A percentile compares a stretch with the other conserved stretches of the same genome.
phyloP scores from a whole-genome alignment of 2,888 invertebrate species.

The Cheilosia impressa region DNA sequence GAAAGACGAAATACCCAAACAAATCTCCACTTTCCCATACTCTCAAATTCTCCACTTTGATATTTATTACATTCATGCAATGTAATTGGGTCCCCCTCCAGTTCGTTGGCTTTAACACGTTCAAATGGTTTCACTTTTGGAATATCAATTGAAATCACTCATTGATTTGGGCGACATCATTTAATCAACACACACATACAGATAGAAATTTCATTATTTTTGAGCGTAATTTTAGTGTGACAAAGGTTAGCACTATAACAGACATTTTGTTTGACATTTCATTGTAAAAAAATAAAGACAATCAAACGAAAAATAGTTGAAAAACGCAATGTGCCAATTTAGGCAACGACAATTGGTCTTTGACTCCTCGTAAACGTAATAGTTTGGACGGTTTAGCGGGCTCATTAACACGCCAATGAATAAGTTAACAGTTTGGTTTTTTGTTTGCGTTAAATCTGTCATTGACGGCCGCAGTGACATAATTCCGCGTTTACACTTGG shows the following conservation, averaged over 20 bases:
- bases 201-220: background rate
- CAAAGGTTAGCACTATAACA: slow-evolving; percentile 43
- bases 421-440: slow-evolving; percentile 19
- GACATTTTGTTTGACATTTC: slow-evolving; percentile 22
- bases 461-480: slow-evolving; percentile 20
- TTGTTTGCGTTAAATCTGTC: slow-evolving; percentile 20
- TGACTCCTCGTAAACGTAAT: slow-evolving; percentile 25
- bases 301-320: background rate
- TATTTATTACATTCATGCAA: slow-evolving; percentile 6
- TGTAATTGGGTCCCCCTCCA: slow-evolving; percentile 22
- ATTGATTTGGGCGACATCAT: slow-evolving; percentile 15
- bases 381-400: slow-evolving; percentile 14
- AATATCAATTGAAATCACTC: slow-evolving; percentile 46
- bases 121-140: slow-evolving; percentile 45
- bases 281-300: no score
- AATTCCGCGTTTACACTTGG: slow-evolving; percentile 15
- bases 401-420: slow-evolving; percentile 42
- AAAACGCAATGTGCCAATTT: slow-evolving; percentile 4
- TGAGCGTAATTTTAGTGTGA: slow-evolving; percentile 5
- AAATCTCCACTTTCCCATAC: slow-evolving; percentile 15
- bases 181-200: slow-evolving; percentile 10
- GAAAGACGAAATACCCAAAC: background rate
- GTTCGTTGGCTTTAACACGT: slow-evolving; percentile 23
- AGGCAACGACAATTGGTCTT: slow-evolving; percentile 29
- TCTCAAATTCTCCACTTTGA: slow-evolving; percentile 1